Evolutionary conservation across 2,888 invertebrate genomes (phyloP).

Genomic region (Hemithea aestivaria): DNA sequence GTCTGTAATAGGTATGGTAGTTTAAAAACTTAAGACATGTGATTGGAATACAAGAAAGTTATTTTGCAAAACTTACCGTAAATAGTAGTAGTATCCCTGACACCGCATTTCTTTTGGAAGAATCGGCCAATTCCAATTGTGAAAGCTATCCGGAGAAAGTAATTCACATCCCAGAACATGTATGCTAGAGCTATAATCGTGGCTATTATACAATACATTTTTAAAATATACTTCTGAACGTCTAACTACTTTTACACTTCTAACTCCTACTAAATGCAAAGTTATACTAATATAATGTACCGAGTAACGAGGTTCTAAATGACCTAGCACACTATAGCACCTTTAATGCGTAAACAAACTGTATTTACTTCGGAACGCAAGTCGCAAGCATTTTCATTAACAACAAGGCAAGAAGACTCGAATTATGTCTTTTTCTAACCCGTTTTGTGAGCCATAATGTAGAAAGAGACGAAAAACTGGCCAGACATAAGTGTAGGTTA

Average conservation of each 20-base stretch:
- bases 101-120: conserved; percentile 83
- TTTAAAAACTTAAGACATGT: too few species aligned
- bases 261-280: conserved; percentile 4
- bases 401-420: too few species aligned
- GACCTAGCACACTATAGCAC: conserved; percentile 2
- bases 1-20: too few species aligned
- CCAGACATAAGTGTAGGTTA: too few species aligned
- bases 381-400: too few species aligned
- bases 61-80: conserved; percentile 87
- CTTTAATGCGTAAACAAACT: conserved; percentile 1
- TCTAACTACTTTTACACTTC: conserved; percentile 7
- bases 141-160: conserved; percentile 85
- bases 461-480: conserved; percentile 10
- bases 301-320: too few species aligned
- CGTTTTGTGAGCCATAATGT: not conserved
- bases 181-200: conserved; percentile 79
- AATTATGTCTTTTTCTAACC: conserved; percentile 11
- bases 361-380: too few species aligned
- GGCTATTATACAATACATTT: conserved; percentile 60
- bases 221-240: conserved; percentile 10
- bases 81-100: conserved; percentile 85
- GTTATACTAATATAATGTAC: conserved; percentile 13
- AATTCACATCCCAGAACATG: conserved; percentile 88
- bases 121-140: conserved; percentile 84
- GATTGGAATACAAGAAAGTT: too few species aligned